Conservation (phyloP, 2,888 invertebrate genomes). For the Alviniconcha strummeri region DNA sequence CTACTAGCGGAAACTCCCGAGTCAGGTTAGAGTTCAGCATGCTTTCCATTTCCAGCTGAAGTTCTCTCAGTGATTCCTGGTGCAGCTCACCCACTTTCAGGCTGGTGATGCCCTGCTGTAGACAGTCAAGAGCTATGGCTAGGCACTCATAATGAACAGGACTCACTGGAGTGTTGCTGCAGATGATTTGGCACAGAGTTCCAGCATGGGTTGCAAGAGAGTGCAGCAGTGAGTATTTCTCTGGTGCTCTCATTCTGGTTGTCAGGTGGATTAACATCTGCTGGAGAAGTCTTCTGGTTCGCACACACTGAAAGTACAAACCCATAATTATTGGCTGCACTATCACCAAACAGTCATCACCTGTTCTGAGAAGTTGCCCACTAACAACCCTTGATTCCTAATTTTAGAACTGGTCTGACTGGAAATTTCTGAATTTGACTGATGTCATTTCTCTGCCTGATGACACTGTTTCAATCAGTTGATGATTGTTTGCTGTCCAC, state of each 20-base stretch:
- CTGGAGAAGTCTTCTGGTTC: slow-evolving; percentile 19
- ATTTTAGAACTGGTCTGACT: too few species aligned
- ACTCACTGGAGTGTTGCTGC: neutral
- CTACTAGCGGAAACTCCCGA: slow-evolving; percentile 16
- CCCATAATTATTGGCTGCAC: too few species aligned
- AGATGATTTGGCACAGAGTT: neutral
- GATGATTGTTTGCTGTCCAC: too few species aligned
- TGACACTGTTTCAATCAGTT: too few species aligned
- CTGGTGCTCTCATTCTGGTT: slow-evolving; percentile 12
- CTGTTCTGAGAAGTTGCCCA: neutral
- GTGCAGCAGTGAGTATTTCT: slow-evolving; percentile 25
- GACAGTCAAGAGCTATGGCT: slow-evolving; percentile 20
- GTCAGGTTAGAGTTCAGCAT: slow-evolving; percentile 2
- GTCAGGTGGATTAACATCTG: slow-evolving; percentile 21
- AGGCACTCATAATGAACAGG: slow-evolving; percentile 22
- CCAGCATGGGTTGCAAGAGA: slow-evolving; percentile 15
- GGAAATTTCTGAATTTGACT: too few species aligned
- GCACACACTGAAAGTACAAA: slow-evolving; percentile 13
- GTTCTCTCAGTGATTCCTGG: neutral
- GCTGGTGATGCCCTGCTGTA: slow-evolving; percentile 20
- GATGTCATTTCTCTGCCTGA: too few species aligned
- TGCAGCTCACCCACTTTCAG: slow-evolving; percentile 11
- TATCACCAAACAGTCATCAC: neutral
- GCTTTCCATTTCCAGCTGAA: slow-evolving; percentile 21
- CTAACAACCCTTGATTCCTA: too few species aligned